phyloP scores from a whole-genome alignment of 2,113 vertebrate species.

The Tupaia tana region DNA sequence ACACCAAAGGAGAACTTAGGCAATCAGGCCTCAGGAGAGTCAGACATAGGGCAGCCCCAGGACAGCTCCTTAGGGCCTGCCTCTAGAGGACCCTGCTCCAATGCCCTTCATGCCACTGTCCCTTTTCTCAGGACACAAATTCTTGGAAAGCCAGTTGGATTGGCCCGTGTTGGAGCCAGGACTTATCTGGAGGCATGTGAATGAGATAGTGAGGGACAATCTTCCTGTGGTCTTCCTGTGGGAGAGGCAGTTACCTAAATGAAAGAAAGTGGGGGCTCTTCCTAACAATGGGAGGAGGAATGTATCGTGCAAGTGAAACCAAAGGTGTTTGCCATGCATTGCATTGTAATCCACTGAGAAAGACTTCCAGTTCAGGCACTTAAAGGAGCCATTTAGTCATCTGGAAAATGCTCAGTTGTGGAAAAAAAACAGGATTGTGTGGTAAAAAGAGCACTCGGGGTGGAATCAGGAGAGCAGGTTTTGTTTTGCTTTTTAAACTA shows the following conservation, averaged over 20 bases:
- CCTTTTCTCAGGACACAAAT: not conserved
- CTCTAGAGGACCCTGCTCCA: not conserved
- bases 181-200: not conserved
- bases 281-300: not conserved
- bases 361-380: slow-evolving; percentile 18
- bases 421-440: slow-evolving; percentile 36
- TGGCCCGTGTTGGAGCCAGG: not conserved
- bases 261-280: not conserved
- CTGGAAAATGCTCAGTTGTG: slow-evolving; percentile 58
- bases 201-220: not conserved
- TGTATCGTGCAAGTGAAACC: not conserved
- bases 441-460: not conserved
- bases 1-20: not conserved
- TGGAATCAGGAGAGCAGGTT: slow-evolving; percentile 22
- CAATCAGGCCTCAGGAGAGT: not conserved
- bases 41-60: not conserved
- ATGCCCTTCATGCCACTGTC: not conserved
- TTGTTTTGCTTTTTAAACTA: not conserved
- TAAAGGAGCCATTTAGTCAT: slow-evolving; percentile 47
- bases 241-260: not conserved
- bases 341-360: slow-evolving; percentile 9
- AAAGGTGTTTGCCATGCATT: not conserved
- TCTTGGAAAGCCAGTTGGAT: not conserved
- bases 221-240: not conserved
- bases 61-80: not conserved